phyloP scores from a whole-genome alignment of 1,140 invertebrate species.

The Drosophila azteca region DNA sequence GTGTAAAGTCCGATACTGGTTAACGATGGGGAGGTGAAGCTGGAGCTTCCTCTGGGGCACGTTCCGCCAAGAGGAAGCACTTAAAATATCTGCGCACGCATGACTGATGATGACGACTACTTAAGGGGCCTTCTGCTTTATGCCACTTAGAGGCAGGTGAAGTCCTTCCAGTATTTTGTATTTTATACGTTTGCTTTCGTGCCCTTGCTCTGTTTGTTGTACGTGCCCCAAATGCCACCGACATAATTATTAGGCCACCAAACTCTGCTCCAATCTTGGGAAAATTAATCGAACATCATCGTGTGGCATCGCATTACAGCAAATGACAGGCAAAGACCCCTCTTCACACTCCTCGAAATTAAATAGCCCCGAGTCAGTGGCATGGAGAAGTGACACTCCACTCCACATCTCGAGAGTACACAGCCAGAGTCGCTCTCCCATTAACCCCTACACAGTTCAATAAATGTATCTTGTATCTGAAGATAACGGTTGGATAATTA shows the following conservation, averaged over 20 bases:
- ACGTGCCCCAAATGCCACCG: slow-evolving; percentile 62
- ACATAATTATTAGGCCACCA: slow-evolving; percentile 53
- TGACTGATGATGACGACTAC: slow-evolving; percentile 68
- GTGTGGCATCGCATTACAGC: slow-evolving; percentile 26
- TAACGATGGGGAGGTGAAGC: neutral
- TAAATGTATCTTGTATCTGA: slow-evolving; percentile 18
- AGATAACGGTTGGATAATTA: slow-evolving; percentile 36
- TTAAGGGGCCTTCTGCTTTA: slow-evolving; percentile 16
- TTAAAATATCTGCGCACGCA: slow-evolving; percentile 81
- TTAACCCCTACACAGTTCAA: slow-evolving; percentile 16
- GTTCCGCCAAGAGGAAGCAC: slow-evolving; percentile 68
- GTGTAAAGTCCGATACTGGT: too few species aligned
- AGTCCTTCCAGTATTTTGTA: slow-evolving; percentile 51
- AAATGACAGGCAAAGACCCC: slow-evolving; percentile 33
- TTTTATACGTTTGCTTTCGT: slow-evolving; percentile 61
- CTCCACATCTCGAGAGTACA: too few species aligned
- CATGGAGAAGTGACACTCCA: slow-evolving; percentile 4
- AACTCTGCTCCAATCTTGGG: slow-evolving; percentile 9
- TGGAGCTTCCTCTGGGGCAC: slow-evolving; percentile 43
- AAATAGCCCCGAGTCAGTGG: slow-evolving; percentile 54
- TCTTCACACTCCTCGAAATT: neutral
- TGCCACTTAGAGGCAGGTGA: slow-evolving; percentile 16
- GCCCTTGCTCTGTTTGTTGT: slow-evolving; percentile 31
- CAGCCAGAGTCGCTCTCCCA: neutral
- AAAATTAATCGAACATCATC: slow-evolving; percentile 57